Evolutionary conservation across 2,113 vertebrate species (phyloP).

Genomic region (Oryctolagus cuniculus): mOryCun1.1 NC_091435.1:91212501-91213000

Average conservation of each 20-base stretch:
- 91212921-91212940: neutral
- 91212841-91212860: neutral
- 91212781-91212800: neutral
- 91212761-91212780: neutral
- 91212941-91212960: neutral
- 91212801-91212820: neutral
- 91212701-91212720: neutral
- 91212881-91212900: neutral
- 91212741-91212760: neutral
- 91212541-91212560: neutral
- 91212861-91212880: neutral
- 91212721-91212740: neutral
- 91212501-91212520: neutral
- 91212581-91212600: conserved; percentile 15
- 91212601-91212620: neutral
- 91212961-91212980: neutral
- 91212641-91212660: neutral
- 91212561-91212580: neutral
- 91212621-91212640: neutral
- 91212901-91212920: neutral
- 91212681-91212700: neutral
- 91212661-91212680: neutral
- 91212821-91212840: neutral
- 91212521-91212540: neutral
- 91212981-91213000: neutral